Evolutionary conservation across 2,888 invertebrate genomes (phyloP), one percentile per base, ranked within the genome.

Genomic region (Alsophila aescularia): DNA sequence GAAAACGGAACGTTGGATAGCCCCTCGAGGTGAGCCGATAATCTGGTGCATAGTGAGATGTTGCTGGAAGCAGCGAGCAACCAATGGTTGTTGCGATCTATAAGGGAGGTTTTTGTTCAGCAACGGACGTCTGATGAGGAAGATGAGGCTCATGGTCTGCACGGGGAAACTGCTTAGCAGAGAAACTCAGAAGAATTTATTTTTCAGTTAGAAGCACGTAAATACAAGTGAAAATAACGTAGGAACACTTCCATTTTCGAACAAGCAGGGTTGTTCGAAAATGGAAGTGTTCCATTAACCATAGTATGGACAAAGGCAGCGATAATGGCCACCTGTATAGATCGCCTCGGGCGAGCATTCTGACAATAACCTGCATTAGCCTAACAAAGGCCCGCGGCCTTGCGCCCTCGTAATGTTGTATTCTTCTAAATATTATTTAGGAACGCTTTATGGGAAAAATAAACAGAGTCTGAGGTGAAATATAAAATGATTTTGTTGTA

Each of bases 301-400:
- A 60, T 45, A 48, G 21, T 50, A 44, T 44, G 52, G 52, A 58
- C 58, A 52, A 58, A 50, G 47, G 31, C 8, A 7, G 27, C 43
- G 48, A 47, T 53, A 53, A 58, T 53, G 27, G 50, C 16, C 34
- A 42, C 52, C 57, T 56, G 58, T 70, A 69, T 72, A 66, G 67
- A 72, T 67, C 70, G 65, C 53, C 62, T 52, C 49, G 39, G 52
- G 47, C 57, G 61, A 54, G 14, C 52, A 24, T 52, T 53, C 37
- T 57, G 66, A 78, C 75, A 76, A 78, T 75, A 70, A 64, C 62
- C 58, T 71, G 73, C 75, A 77, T 78, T 77, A 78, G 67, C 67
- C 57, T 72, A 73, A 78, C 78, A 78, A 78, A 66, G 48, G 61
- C 64, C 49, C 39, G 29, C 56, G 50, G 53, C 55, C 61, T 61